Conservation (phyloP, 2,888 invertebrate species). For the Ichneumoninae sp. region DNA sequence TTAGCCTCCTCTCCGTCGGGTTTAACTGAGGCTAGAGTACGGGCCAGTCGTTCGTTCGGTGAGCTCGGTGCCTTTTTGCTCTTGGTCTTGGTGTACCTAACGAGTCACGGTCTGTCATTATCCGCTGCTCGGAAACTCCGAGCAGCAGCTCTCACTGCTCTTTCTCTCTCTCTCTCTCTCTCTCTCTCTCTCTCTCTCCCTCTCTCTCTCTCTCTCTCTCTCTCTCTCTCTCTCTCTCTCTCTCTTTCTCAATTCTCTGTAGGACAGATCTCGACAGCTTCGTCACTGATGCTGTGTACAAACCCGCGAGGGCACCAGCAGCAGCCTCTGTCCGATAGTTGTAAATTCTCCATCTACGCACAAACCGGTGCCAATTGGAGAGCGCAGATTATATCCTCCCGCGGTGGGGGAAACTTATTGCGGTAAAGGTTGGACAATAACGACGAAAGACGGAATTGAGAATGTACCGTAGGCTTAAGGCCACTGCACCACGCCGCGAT, state of each 20-base stretch:
- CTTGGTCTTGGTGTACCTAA: slow-evolving; percentile 78
- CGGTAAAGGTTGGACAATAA: slow-evolving; percentile 81
- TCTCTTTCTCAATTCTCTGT: not conserved
- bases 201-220: slow-evolving; percentile 58
- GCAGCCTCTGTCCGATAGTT: not conserved
- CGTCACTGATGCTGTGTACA: not conserved
- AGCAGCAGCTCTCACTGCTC: slow-evolving; percentile 52
- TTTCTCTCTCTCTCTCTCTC: slow-evolving; percentile 18
- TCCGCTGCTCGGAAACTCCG: slow-evolving; percentile 77
- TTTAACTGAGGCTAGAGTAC: not conserved
- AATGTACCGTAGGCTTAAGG: slow-evolving; percentile 69
- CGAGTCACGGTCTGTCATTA: slow-evolving; percentile 83
- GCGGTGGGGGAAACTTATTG: slow-evolving; percentile 78
- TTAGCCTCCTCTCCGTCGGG: slow-evolving; percentile 17
- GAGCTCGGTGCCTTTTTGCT: slow-evolving; percentile 73
- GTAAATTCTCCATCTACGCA: slow-evolving; percentile 70
- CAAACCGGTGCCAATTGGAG: slow-evolving; percentile 19
- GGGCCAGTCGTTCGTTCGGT: slow-evolving; percentile 67
- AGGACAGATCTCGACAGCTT: not conserved
- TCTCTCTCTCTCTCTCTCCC: slow-evolving; percentile 52
- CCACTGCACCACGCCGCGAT: slow-evolving; percentile 60
- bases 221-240: slow-evolving; percentile 19
- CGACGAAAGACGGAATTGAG: slow-evolving; percentile 74
- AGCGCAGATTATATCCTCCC: slow-evolving; percentile 71
- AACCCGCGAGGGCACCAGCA: not conserved